phyloP scores from a whole-genome alignment of 92 coral and sea anemone genomes.

The Epizoanthus stellaris region DNA sequence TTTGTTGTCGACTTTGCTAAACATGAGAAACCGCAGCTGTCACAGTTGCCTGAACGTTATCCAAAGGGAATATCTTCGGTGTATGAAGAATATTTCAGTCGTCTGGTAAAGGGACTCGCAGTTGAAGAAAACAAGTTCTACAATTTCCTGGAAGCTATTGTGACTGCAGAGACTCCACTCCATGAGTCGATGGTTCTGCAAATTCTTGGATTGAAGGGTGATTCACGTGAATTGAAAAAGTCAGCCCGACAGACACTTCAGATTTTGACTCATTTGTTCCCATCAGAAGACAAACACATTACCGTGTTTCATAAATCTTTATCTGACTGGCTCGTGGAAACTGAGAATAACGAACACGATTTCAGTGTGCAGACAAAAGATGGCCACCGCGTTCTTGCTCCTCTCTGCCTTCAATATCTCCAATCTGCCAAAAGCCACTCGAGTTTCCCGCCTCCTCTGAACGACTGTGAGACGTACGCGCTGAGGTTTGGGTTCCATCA shows the following conservation, averaged over 20 bases:
- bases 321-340: background rate
- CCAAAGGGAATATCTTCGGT: background rate
- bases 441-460: background rate
- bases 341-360: background rate
- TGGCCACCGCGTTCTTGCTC: background rate
- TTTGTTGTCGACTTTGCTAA: constrained; percentile 4
- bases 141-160: background rate
- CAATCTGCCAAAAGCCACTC: background rate
- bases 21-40: background rate
- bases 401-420: background rate
- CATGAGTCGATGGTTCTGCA: background rate
- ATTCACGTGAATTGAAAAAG: background rate
- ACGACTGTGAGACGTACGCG: background rate
- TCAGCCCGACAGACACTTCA: background rate
- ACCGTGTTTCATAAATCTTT: background rate
- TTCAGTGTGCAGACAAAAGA: background rate
- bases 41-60: background rate
- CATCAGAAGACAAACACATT: background rate
- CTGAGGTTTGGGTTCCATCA: background rate
- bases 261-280: background rate
- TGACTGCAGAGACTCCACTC: background rate
- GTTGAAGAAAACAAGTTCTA: background rate
- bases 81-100: background rate
- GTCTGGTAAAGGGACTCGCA: background rate
- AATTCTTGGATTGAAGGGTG: constrained; percentile 3